Evolutionary conservation across 2,888 invertebrate genomes (phyloP), one percentile per base, ranked within the genome.

Genomic region (Drosophila neonasuta): DNA sequence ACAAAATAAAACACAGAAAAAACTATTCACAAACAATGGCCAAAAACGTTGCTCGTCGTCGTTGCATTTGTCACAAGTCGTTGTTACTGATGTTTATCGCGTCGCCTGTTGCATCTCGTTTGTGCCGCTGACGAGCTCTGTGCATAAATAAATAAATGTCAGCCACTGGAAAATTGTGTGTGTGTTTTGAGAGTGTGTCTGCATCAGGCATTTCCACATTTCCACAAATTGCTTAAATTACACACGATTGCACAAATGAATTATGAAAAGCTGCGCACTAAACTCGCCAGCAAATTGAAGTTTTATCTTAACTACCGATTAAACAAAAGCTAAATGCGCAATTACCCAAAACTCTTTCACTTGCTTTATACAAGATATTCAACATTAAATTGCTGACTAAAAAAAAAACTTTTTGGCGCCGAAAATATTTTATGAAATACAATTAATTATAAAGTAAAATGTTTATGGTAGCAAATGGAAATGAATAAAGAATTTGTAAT

Each of bases 141-240:
- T 69, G 77, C 85, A 81, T 81, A 79, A 84, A 73, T 70, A 74
- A 83, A 83, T 70, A 70, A 82, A 76, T 74, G 74, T 70, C 66
- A 71, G 17, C 44, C 55, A 51, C 39, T 71, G 58, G 48, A 49
- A 60, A 58, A 64, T 55, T 63, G 45, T 60, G 68, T 72, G 39
- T 24, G 39, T 24, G 39, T 24, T 44, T 7, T 3, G 9, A 41
- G 39, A 41, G 39, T 41, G 24, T 24, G 24, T 24, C 24, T 24
- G 39, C 15, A 41, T 46, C 24, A 13, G 41, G 41, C 29, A 41
- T 42, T 52, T 41, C 51, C 55, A 55, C 24, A 41, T 41, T 52
- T 41, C 52, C 56, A 56, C 45, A 67, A 67, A 67, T 57, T 71
- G 67, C 54, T 58, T 74, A 75, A 74, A 71, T 71, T 61, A 58